Percentiles rank a stretch among this genome's conserved stretches.
Conservation (phyloP, 2,797 vertebrate species). For the Tadarida brasiliensis region DNA sequence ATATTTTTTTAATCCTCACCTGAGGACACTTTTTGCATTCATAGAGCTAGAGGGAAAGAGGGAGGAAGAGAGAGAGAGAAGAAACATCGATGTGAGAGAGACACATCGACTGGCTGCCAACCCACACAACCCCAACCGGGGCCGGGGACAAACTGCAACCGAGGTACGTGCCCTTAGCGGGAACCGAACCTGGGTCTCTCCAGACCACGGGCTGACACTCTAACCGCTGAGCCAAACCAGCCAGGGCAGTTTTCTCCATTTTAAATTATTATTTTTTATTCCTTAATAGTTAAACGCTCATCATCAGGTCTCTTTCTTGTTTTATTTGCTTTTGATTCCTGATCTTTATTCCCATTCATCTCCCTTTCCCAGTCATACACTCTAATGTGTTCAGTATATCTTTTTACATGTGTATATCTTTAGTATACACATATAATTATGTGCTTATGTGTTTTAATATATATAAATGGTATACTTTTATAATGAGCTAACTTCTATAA, state of each 20-base stretch:
- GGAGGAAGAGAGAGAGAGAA: no score
- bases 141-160: no score
- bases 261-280: slow-evolving; percentile 41
- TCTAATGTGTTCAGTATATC: slow-evolving; percentile 14
- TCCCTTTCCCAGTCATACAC: neutral
- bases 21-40: no score
- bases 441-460: slow-evolving; percentile 49
- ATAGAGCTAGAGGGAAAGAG: no score
- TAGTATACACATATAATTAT: slow-evolving; percentile 22
- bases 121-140: no score
- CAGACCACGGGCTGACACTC: neutral
- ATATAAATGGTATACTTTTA: slow-evolving; percentile 51
- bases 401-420: slow-evolving; percentile 43
- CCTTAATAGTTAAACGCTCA: slow-evolving; percentile 19
- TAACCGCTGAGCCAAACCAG: neutral
- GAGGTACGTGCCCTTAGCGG: no score
- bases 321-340: slow-evolving; percentile 48
- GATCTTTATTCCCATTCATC: neutral
- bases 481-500: slow-evolving; percentile 52
- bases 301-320: neutral
- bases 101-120: no score
- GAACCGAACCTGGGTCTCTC: no score
- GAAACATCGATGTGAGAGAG: no score
- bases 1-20: slow-evolving; percentile 25
- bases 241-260: neutral